These are phyloP conservation scores for Allobates femoralis DNA, from an alignment of 2,797 vertebrate species.

Conservation along the genomic window DNA sequence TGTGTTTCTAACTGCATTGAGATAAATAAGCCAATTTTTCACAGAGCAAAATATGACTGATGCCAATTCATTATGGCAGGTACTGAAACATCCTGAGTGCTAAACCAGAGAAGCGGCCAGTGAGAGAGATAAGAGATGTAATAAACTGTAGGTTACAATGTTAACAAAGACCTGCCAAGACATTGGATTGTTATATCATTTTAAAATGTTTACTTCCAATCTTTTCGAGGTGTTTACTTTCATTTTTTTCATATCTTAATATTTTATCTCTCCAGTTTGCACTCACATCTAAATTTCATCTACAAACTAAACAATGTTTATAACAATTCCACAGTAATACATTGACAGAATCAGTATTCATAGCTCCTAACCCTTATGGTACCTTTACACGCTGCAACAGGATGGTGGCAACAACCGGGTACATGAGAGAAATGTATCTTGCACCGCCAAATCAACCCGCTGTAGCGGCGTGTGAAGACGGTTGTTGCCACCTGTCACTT, in stretches of 20 bases:
- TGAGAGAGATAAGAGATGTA: conserved; percentile 43
- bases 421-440: no score
- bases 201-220: conserved; percentile 46
- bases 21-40: conserved; percentile 41
- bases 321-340: no score
- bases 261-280: conserved; percentile 5
- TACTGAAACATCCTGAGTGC: conserved; percentile 30
- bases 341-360: background rate
- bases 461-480: no score
- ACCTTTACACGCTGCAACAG: no score
- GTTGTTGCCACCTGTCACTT: no score
- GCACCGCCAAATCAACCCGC: no score
- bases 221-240: conserved; percentile 44
- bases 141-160: conserved; percentile 46
- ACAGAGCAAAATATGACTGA: conserved; percentile 45
- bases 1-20: conserved; percentile 11
- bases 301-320: background rate
- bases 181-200: conserved; percentile 55
- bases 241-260: conserved; percentile 30
- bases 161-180: conserved; percentile 52
- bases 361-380: no score
- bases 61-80: conserved; percentile 38
- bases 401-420: no score
- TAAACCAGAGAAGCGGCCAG: conserved; percentile 32
- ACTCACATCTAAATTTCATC: background rate